These are phyloP conservation scores for Mormyrus proboscirostris DNA, from an alignment of 2,797 vertebrate genomes.

Conservation along the genomic window DNA sequence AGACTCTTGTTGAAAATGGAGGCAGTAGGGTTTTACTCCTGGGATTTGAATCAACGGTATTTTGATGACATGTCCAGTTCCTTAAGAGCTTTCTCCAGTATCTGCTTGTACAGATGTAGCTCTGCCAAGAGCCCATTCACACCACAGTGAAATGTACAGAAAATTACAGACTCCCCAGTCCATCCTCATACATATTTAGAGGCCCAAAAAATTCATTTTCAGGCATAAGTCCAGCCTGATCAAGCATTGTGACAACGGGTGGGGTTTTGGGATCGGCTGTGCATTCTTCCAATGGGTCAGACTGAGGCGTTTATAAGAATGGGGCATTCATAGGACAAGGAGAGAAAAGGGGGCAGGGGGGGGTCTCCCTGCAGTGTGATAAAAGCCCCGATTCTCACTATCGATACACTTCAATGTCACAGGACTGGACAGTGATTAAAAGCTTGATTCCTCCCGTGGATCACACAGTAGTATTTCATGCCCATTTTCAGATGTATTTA, in stretches of 20 bases:
- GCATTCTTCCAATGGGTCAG: background rate
- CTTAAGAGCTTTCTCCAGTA: background rate
- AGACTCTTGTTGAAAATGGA: background rate
- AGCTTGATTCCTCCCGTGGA: background rate
- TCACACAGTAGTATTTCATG: background rate
- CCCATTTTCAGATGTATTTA: background rate
- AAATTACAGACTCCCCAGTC: background rate
- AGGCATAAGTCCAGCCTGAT: background rate
- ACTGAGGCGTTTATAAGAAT: background rate
- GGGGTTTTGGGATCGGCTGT: background rate
- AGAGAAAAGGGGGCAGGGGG: background rate
- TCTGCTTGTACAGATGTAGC: conserved; percentile 1
- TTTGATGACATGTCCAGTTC: conserved; percentile 1
- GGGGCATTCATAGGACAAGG: background rate
- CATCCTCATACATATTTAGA: background rate
- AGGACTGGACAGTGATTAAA: background rate
- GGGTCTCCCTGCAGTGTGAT: background rate
- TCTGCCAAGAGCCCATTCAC: background rate
- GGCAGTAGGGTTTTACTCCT: background rate
- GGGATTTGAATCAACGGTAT: background rate
- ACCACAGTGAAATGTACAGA: background rate
- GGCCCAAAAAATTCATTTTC: background rate
- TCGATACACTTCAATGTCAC: background rate
- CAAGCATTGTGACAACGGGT: background rate
- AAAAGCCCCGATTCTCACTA: background rate